Conservation (phyloP, 2,888 invertebrate genomes). For the Sinodicranocentrus sp. region DNA sequence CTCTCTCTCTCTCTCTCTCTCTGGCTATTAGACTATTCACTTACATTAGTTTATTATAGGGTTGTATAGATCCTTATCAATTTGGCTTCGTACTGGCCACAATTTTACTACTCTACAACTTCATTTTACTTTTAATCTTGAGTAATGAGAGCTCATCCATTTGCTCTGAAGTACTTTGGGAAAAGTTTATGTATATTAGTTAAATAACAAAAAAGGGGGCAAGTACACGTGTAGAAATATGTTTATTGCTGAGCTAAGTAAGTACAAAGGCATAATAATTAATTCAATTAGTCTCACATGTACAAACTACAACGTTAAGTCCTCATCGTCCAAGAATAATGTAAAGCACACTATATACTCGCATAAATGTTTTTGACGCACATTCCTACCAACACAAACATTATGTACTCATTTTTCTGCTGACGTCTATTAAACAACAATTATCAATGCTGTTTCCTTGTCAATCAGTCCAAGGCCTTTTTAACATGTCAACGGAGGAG, state of each 20-base stretch:
- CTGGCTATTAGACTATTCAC: no score
- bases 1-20: no score
- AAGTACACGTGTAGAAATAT: background rate
- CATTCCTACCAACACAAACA: background rate
- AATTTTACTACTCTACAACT: background rate
- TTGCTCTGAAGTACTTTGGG: background rate
- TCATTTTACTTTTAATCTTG: constrained; percentile 22
- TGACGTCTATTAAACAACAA: constrained; percentile 1
- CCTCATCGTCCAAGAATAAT: no score
- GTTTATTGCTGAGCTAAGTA: background rate
- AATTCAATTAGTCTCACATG: constrained; percentile 36
- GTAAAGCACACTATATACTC: no score
- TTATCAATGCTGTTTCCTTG: constrained; percentile 49
- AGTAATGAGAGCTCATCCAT: constrained; percentile 23
- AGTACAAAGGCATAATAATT: constrained; percentile 27
- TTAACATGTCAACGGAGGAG: constrained; percentile 30
- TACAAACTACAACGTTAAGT: background rate
- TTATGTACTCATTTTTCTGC: background rate
- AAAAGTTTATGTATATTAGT: background rate
- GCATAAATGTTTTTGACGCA: background rate
- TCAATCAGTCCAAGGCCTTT: constrained; percentile 63
- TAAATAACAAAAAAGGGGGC: background rate
- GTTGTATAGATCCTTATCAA: constrained; percentile 25
- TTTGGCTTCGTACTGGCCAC: constrained; percentile 23
- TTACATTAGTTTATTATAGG: background rate